Base-by-base conservation (phyloP, 1,140 invertebrate genomes). In the Babylonia areolata region DNA sequence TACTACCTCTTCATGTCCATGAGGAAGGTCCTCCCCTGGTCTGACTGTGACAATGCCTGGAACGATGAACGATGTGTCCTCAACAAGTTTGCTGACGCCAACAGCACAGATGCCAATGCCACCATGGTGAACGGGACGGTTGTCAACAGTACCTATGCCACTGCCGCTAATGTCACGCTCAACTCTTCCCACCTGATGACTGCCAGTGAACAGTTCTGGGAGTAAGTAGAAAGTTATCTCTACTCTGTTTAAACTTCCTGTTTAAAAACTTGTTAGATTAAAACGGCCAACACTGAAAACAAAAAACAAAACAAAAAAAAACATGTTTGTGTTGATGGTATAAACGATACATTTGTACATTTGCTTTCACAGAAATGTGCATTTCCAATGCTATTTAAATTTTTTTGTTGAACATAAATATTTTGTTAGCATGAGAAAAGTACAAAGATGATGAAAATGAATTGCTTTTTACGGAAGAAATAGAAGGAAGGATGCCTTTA, bases 1-100 rank as follows among this genome's bases (percentile, higher is more conserved):
- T 95, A 95, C 91, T 95, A 94, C 90, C 92, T 95, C 85, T 94
- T 94, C 87, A 89, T 91, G 58, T 95, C 94, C 85, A 93, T 95
- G 86, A 83, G 87, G 11, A 85, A 87, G 28, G 89, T 93, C 40
- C 88, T 95, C 86, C 95, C 95, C 0, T 95, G 95, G 95, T 92
- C 93, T n/a, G 91, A 90, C 33, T 95, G 95, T 89, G 92, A 94
- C 87, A 94, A 95, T 88, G 89, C 90, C 28, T 95, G 95, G 95
- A 95, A 95, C 91, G 95, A 94, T 0, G 89, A 91, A 0, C 85
- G 90, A 58, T 95, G 95, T 84, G 37, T 85, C 23, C 28, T 80
- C 51, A 75, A 73, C 40, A 81, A 69, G 31, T 46, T 77, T 28
- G 46, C 40, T 58, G 23, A 9, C 33, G 35, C 31, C 54, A 86